phyloP scores from a whole-genome alignment of 2,888 invertebrate genomes.

The Pristionchus entomophagus region DNA sequence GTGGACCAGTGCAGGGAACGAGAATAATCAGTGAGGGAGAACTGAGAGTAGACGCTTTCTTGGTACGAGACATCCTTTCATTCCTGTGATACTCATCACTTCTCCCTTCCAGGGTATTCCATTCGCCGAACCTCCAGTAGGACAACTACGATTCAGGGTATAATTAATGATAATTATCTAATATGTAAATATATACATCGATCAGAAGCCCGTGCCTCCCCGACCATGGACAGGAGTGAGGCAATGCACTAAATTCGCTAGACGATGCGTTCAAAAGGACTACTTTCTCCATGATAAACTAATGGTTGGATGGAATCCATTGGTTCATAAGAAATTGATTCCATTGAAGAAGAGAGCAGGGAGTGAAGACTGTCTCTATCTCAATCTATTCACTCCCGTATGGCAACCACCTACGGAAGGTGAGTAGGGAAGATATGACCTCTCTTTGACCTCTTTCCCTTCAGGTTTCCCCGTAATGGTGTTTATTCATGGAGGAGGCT shows the following conservation, averaged over 20 bases:
- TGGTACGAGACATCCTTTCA: not conserved
- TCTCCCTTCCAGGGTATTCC: slow-evolving; percentile 60
- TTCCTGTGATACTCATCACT: no score
- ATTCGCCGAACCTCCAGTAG: slow-evolving; percentile 57
- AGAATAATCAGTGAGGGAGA: slow-evolving; percentile 61
- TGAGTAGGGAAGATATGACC: not conserved
- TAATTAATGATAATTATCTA: not conserved
- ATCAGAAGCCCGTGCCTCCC: slow-evolving; percentile 59
- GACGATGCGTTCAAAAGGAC: slow-evolving; percentile 58
- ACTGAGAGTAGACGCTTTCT: slow-evolving; percentile 52
- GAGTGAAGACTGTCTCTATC: slow-evolving; percentile 59
- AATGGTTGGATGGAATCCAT: not conserved
- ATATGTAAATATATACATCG: no score
- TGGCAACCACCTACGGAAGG: slow-evolving; percentile 39
- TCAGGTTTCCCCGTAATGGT: slow-evolving; percentile 61
- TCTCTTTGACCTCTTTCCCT: not conserved
- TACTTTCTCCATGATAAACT: slow-evolving; percentile 46
- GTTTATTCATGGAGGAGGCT: slow-evolving; percentile 65
- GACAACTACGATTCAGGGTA: slow-evolving; percentile 60
- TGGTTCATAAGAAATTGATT: not conserved
- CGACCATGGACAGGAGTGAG: slow-evolving; percentile 53
- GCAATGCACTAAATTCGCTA: slow-evolving; percentile 60
- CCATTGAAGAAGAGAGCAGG: slow-evolving; percentile 47
- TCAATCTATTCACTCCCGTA: slow-evolving; percentile 60
- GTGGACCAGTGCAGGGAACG: slow-evolving; percentile 62